Evolutionary conservation across 2,888 invertebrate species (phyloP).

Genomic region (Rhabditoides inermis): DNA sequence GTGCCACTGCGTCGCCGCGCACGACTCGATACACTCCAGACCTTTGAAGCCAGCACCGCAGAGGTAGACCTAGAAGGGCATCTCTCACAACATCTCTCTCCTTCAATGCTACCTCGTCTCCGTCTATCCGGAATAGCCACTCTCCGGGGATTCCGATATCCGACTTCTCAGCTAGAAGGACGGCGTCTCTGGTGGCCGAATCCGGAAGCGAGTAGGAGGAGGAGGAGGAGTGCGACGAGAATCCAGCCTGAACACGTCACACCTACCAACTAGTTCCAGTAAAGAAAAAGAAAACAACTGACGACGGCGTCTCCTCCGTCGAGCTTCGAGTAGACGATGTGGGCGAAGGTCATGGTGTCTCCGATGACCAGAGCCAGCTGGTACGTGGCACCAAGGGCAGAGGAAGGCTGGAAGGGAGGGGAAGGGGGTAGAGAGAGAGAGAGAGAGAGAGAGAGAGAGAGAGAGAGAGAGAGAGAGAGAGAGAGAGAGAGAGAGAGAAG

Average conservation of each 20-base stretch:
- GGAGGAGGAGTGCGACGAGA: constrained; percentile 16
- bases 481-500: no score
- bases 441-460: no score
- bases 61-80: constrained; percentile 30
- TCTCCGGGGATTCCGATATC: constrained; percentile 53
- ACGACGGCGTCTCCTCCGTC: constrained; percentile 37
- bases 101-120: constrained; percentile 10
- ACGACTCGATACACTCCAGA: constrained; percentile 50
- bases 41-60: constrained; percentile 52
- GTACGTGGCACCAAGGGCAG: constrained; percentile 43
- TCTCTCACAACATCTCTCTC: neutral
- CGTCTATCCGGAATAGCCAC: constrained; percentile 50
- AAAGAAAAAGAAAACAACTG: constrained; percentile 6
- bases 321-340: constrained; percentile 49
- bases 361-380: constrained; percentile 51
- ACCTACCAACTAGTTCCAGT: neutral
- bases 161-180: constrained; percentile 41
- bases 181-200: constrained; percentile 41
- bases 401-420: no score
- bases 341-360: constrained; percentile 48
- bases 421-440: no score
- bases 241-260: constrained; percentile 21
- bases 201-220: constrained; percentile 43
- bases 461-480: no score
- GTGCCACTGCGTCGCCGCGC: constrained; percentile 30